Percentiles rank a stretch among this genome's conserved stretches.
Conservation (phyloP, 2,888 invertebrate species). For the Colletes collaris region DNA sequence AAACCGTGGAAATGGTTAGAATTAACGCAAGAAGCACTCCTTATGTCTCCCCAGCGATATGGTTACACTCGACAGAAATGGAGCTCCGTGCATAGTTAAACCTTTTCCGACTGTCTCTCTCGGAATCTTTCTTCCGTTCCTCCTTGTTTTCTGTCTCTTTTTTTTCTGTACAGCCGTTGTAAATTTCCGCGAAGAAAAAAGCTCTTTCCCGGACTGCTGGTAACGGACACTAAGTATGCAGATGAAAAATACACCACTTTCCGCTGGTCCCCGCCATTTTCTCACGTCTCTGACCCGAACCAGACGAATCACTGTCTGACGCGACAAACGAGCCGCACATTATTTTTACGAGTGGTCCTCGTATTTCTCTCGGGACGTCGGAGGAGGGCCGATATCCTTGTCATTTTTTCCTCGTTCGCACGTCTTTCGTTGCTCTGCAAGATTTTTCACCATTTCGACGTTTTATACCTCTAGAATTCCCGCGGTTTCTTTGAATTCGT, state of each 20-base stretch:
- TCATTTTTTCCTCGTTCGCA: slow-evolving; percentile 32
- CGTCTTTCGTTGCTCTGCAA: slow-evolving; percentile 9
- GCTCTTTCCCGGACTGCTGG: slow-evolving; percentile 23
- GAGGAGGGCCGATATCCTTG: slow-evolving; percentile 38
- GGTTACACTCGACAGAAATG: slow-evolving; percentile 2
- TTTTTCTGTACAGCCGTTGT: background rate
- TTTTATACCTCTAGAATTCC: slow-evolving; percentile 16
- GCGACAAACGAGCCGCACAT: slow-evolving; percentile 75
- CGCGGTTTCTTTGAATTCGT: slow-evolving; percentile 4
- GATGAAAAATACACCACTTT: slow-evolving; percentile 74
- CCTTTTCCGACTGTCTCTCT: background rate
- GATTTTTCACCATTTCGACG: background rate
- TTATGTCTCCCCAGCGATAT: slow-evolving; percentile 6
- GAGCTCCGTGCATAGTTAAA: slow-evolving; percentile 26
- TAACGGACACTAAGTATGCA: slow-evolving; percentile 68
- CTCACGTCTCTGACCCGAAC: slow-evolving; percentile 68
- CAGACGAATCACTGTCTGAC: slow-evolving; percentile 78
- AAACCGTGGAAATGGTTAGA: background rate
- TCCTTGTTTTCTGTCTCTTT: background rate
- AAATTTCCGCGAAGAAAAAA: slow-evolving; percentile 27
- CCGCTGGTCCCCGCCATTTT: slow-evolving; percentile 65
- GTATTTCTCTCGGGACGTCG: slow-evolving; percentile 68
- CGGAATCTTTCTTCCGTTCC: background rate
- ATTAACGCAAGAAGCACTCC: background rate
- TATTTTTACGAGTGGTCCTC: slow-evolving; percentile 70